Conservation (phyloP, 2,113 vertebrate species). For the Eudyptes chrysolophus region DNA sequence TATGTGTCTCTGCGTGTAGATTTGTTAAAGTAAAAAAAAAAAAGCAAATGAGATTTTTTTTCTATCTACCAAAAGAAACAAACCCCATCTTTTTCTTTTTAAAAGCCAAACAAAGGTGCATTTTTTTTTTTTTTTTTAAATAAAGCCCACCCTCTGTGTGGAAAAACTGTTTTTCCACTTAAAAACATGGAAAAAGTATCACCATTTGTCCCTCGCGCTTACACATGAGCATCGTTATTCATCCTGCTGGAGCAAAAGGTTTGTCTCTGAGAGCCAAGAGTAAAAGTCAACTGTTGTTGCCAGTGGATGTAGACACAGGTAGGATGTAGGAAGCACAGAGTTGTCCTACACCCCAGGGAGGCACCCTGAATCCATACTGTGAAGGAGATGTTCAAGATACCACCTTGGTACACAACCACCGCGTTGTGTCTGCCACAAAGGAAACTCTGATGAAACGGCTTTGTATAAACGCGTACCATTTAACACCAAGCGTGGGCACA, state of each 20-base stretch:
- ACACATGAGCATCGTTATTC: background rate
- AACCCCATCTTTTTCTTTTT: background rate
- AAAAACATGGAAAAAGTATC: background rate
- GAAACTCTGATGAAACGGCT: background rate
- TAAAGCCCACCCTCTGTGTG: background rate
- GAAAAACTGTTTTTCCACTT: background rate
- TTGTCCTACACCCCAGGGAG: background rate
- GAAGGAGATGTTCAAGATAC: background rate
- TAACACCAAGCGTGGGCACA: background rate
- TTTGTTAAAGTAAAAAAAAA: background rate
- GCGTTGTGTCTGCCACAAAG: background rate
- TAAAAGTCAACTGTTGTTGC: background rate
- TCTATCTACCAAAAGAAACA: background rate
- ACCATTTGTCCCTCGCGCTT: background rate
- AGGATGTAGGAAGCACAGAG: background rate
- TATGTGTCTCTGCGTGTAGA: background rate
- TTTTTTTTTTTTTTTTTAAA: background rate
- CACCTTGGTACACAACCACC: background rate
- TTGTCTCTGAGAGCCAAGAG: background rate
- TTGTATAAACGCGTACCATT: background rate
- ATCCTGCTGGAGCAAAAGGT: background rate
- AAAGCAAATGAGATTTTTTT: background rate
- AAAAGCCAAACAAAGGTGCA: background rate
- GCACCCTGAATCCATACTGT: background rate
- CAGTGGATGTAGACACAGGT: no score